phyloP scores from a whole-genome alignment of 2,797 vertebrate genomes.

The Tokudaia tokunoshimensis region DNA sequence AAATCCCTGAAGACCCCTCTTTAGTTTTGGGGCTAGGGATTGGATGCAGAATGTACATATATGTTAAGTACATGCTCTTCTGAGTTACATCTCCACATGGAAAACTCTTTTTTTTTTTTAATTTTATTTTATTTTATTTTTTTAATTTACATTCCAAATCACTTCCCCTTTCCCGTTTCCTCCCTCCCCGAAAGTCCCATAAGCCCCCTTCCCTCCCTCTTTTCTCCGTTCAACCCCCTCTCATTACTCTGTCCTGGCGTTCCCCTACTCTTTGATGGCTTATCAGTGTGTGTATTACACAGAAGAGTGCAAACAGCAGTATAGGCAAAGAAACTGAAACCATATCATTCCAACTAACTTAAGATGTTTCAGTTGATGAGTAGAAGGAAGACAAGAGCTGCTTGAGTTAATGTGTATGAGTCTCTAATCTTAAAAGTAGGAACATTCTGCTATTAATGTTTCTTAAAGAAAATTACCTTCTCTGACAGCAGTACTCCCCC shows the following conservation, averaged over 20 bases:
- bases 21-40: too few relatives aligned
- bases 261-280: not conserved
- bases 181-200: too few relatives aligned
- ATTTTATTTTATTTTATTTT: too few relatives aligned
- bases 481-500: not conserved
- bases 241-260: too few relatives aligned
- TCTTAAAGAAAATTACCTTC: constrained; percentile 25
- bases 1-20: too few relatives aligned
- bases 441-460: constrained; percentile 56
- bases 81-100: not conserved
- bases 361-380: constrained; percentile 22
- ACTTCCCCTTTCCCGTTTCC: too few relatives aligned
- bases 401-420: not conserved
- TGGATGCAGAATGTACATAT: too few relatives aligned
- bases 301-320: not conserved
- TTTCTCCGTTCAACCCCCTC: too few relatives aligned
- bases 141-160: too few relatives aligned
- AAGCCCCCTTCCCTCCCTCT: too few relatives aligned
- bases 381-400: constrained; percentile 12
- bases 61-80: not conserved
- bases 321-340: not conserved
- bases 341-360: not conserved
- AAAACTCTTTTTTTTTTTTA: too few relatives aligned
- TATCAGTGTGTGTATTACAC: not conserved
- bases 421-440: not conserved